Conservation (phyloP, 2,797 vertebrate species). For the Sebastes nivosus region DNA sequence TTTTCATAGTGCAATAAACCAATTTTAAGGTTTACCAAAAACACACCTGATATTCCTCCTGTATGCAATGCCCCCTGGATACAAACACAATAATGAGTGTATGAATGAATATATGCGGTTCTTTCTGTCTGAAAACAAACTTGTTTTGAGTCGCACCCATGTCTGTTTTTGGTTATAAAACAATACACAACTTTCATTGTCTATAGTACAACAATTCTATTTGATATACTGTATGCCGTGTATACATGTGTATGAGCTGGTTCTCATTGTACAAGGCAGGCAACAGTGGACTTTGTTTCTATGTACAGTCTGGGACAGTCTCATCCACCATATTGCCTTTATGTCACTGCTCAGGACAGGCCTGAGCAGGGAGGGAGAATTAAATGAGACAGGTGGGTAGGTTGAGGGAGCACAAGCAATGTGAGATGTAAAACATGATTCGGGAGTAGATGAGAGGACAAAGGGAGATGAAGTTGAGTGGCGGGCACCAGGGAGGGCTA, state of each 20-base stretch:
- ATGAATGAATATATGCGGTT: slow-evolving; percentile 78
- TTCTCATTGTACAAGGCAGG: slow-evolving; percentile 78
- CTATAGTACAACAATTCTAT: slow-evolving; percentile 81
- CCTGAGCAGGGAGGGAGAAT: slow-evolving; percentile 60
- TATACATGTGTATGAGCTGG: slow-evolving; percentile 77
- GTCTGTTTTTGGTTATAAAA: slow-evolving; percentile 86
- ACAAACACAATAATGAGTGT: slow-evolving; percentile 75
- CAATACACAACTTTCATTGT: slow-evolving; percentile 81
- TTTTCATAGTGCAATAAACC: slow-evolving; percentile 83
- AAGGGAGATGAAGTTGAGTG: slow-evolving; percentile 46
- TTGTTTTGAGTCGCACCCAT: slow-evolving; percentile 83
- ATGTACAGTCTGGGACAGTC: slow-evolving; percentile 82
- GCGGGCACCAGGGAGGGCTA: slow-evolving; percentile 51
- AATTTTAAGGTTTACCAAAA: slow-evolving; percentile 76
- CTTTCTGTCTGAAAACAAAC: slow-evolving; percentile 81
- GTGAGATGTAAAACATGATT: slow-evolving; percentile 57
- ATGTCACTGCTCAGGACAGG: slow-evolving; percentile 71
- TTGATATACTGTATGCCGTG: slow-evolving; percentile 74
- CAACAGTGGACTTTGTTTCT: slow-evolving; percentile 79
- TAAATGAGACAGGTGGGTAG: slow-evolving; percentile 39
- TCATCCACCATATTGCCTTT: slow-evolving; percentile 82
- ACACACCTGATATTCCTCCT: slow-evolving; percentile 78
- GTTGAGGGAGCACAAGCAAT: slow-evolving; percentile 47
- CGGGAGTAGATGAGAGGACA: slow-evolving; percentile 41
- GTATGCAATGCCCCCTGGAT: slow-evolving; percentile 73